Percentiles rank a stretch among this genome's conserved stretches.
These are phyloP conservation scores for Hirtodrosophila trivittata DNA, from an alignment of 2,888 invertebrate genomes.

Conservation along the genomic window DNA sequence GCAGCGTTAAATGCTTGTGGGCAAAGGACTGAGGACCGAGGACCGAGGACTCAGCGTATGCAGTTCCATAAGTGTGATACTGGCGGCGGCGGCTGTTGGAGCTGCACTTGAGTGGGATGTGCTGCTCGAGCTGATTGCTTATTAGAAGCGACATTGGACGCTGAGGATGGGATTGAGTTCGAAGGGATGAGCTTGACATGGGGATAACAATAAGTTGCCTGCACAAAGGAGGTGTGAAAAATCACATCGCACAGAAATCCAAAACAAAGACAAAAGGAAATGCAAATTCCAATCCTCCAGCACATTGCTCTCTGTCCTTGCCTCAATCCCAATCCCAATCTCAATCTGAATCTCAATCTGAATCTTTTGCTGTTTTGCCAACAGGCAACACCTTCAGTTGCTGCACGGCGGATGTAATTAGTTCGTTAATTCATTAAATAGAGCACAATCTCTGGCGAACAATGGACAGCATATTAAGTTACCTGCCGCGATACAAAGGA, in stretches of 20 bases:
- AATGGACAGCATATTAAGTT: constrained; percentile 55
- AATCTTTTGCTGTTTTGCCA: constrained; percentile 76
- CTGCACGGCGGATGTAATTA: constrained; percentile 72
- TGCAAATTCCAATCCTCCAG: constrained; percentile 55
- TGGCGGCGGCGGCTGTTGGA: constrained; percentile 9
- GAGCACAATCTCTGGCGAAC: constrained; percentile 10
- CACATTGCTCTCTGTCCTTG: not conserved
- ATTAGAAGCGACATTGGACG: constrained; percentile 21
- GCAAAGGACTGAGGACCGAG: too few relatives aligned
- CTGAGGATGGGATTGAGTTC: too few relatives aligned
- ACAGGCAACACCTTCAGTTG: constrained; percentile 75
- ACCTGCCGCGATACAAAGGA: constrained; percentile 22
- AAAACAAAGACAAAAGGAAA: constrained; percentile 73
- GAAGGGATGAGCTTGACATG: not conserved
- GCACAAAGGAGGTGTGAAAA: constrained; percentile 79
- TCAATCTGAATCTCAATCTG: not conserved
- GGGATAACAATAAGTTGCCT: constrained; percentile 15
- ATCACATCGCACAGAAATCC: constrained; percentile 78
- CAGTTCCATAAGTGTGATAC: constrained; percentile 5
- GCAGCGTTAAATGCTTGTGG: constrained; percentile 24
- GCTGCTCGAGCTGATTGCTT: constrained; percentile 31
- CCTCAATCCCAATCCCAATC: not conserved
- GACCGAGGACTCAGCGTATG: too few relatives aligned
- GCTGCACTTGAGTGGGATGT: constrained; percentile 39
- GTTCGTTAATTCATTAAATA: constrained; percentile 72